Base-by-base conservation (phyloP, 1,140 invertebrate species). In the Galleria mellonella region DNA sequence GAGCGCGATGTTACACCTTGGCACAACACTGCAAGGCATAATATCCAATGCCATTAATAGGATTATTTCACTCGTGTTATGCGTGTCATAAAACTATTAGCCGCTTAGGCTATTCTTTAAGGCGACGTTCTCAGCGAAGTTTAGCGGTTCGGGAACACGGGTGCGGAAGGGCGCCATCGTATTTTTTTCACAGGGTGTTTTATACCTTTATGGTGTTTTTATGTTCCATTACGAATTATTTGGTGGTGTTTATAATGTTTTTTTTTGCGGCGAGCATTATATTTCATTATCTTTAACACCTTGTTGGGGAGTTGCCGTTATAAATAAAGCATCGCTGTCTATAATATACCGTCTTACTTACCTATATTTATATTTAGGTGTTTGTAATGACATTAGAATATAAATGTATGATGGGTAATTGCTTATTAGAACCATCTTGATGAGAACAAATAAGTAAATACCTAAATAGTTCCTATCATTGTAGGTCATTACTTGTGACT, bases 71-170 rank as follows among this genome's bases (percentile, higher is more conserved):
- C 51, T 53, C 55, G 55, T 62, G 55, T 72, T 68, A 78, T 84
- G 78, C 82, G 82, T 85, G 82, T 81, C 77, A 81, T 81, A 82
- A 78, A 85, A 83, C 82, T 82, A 85, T 85, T 85, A 85, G 69
- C 63, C 72, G 73, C 71, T 82, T 83, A 79, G 74, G 78, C 72
- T 85, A 74, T 85, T 82, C 69, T 74, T n/a, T 66, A 74, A 81
- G 76, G 72, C 61, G 77, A 62, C 66, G 65, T 62, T 48, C 64
- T 69, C 57, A 65, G 53, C 56, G 67, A 68, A 63, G 56, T 71
- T 72, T 69, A 69, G 56, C 58, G 63, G 62, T 72, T 46, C 54
- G 41, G 23, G 52, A 52, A 57, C 56, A 62, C 50, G 69, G 73
- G 71, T 64, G 59, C 58, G 67, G 64, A 72, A 67, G 69, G 69